Conservation (phyloP, 1,140 invertebrate species). For the Gonatopus flavifemur region DNA sequence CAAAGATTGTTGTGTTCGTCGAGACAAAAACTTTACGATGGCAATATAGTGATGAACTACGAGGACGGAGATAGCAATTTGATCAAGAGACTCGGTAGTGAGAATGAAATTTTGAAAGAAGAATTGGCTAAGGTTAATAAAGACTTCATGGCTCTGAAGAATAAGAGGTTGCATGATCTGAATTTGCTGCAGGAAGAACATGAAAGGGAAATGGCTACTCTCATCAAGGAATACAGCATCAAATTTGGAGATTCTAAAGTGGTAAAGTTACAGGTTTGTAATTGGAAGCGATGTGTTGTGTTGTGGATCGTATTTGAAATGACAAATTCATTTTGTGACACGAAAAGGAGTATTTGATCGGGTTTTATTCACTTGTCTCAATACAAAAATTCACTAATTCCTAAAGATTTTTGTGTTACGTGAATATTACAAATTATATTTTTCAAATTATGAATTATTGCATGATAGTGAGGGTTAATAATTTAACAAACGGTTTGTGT, state of each 20-base stretch:
- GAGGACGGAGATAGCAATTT: constrained; percentile 55
- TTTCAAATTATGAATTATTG: too few species aligned
- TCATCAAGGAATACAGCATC: constrained; percentile 53
- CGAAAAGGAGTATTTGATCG: too few species aligned
- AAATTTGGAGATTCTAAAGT: constrained; percentile 53
- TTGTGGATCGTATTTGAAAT: background rate
- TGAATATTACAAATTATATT: too few species aligned
- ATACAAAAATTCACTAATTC: too few species aligned
- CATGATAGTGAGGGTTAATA: too few species aligned
- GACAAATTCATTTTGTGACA: too few species aligned
- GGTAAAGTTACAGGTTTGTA: constrained; percentile 52
- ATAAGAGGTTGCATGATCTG: constrained; percentile 74
- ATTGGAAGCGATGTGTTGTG: constrained; percentile 18
- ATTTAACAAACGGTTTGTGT: too few species aligned
- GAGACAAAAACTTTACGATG: constrained; percentile 54
- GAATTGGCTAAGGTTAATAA: constrained; percentile 64
- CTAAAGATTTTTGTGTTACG: too few species aligned
- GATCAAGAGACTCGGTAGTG: constrained; percentile 56
- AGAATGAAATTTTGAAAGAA: constrained; percentile 64
- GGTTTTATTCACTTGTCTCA: too few species aligned
- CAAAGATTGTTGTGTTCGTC: constrained; percentile 54
- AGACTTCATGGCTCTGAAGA: constrained; percentile 71
- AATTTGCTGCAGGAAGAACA: constrained; percentile 77
- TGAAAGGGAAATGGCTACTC: constrained; percentile 68
- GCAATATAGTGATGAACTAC: constrained; percentile 51